Conservation (phyloP, 2,113 vertebrate species). For the Passer montanus region DNA sequence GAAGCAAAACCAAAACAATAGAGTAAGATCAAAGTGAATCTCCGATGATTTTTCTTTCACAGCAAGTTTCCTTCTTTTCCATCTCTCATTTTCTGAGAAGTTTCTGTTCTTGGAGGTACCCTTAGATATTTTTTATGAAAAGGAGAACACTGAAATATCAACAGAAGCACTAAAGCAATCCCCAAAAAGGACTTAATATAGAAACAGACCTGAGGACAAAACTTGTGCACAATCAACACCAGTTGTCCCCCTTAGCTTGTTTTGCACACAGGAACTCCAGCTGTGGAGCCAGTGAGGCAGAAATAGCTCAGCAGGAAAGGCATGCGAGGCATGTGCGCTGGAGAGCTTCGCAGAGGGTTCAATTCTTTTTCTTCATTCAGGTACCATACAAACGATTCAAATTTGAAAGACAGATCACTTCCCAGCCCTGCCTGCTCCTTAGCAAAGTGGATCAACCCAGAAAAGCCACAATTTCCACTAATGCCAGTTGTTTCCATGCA, state of each 20-base stretch:
- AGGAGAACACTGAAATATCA: not conserved
- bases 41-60: not conserved
- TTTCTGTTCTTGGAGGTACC: not conserved
- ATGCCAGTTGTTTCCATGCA: not conserved
- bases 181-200: not conserved
- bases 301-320: not conserved
- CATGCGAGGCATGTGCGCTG: not conserved
- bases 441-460: not conserved
- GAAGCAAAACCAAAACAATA: conserved; percentile 40
- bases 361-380: not conserved
- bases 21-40: conserved; percentile 43
- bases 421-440: not conserved
- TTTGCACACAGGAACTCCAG: not conserved
- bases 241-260: not conserved
- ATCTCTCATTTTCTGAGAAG: not conserved
- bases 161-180: not conserved
- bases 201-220: not conserved
- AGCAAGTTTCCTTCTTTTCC: not conserved
- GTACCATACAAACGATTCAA: not conserved
- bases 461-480: not conserved
- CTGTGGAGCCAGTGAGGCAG: not conserved
- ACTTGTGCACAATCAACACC: not conserved
- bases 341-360: rapidly evolving
- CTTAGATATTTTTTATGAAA: not conserved
- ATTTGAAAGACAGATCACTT: not conserved